Evolutionary conservation across 2,113 vertebrate species (phyloP).

Genomic region (Nettapus auritus): DNA sequence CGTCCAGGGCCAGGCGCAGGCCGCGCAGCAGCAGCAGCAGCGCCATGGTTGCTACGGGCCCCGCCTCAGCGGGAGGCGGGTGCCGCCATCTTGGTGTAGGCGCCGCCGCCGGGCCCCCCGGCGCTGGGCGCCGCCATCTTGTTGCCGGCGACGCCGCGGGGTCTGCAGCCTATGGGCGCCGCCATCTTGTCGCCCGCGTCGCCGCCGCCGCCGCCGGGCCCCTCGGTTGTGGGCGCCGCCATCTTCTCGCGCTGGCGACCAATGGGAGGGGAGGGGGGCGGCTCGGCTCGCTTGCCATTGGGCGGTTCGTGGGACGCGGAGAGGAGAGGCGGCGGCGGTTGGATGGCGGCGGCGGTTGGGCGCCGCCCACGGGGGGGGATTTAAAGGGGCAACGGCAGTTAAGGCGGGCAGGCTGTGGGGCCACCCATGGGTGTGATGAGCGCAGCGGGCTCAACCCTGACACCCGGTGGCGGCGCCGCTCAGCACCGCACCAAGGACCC

Average conservation of each 20-base stretch:
- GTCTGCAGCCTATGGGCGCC: not conserved
- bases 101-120: too few relatives aligned
- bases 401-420: too few relatives aligned
- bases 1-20: conserved; percentile 82
- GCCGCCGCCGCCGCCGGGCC: too few relatives aligned
- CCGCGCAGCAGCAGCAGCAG: conserved; percentile 78
- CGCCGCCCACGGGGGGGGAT: fast-evolving
- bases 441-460: not conserved
- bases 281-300: not conserved
- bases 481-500: not conserved
- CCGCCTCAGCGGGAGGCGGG: too few relatives aligned
- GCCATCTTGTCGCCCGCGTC: not conserved
- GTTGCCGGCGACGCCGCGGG: too few relatives aligned
- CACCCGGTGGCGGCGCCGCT: not conserved
- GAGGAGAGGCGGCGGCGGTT: not conserved
- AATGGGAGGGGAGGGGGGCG: not conserved
- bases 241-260: not conserved
- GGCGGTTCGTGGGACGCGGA: conserved; percentile 62
- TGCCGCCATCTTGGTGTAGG: too few relatives aligned
- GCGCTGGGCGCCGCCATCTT: too few relatives aligned
- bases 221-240: not conserved
- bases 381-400: not conserved
- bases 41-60: too few relatives aligned
- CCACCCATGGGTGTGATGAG: fast-evolving
- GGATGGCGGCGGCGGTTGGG: fast-evolving